phyloP scores from a whole-genome alignment of 2,888 invertebrate genomes.

The Eupeodes latifasciatus region DNA sequence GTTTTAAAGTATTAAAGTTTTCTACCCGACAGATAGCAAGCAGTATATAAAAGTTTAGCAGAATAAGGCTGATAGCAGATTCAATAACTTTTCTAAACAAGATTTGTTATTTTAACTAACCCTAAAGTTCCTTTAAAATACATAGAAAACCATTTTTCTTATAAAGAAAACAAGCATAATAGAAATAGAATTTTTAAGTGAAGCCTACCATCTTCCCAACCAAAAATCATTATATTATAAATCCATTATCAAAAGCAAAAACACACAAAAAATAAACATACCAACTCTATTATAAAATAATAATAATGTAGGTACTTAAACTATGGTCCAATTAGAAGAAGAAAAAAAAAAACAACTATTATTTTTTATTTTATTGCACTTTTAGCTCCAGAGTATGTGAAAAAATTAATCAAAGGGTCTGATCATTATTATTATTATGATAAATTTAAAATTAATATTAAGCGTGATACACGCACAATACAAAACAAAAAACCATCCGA shows the following conservation, averaged over 20 bases:
- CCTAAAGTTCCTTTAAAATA: conserved; percentile 3
- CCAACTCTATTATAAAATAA: conserved; percentile 20
- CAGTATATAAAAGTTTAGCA: not conserved
- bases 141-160: not conserved
- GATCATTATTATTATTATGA: conserved; percentile 56
- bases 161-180: not conserved
- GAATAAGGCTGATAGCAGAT: not conserved
- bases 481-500: conserved; percentile 37
- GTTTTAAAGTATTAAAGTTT: not conserved
- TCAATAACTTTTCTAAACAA: not conserved
- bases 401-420: conserved; percentile 55
- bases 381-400: conserved; percentile 57
- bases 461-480: conserved; percentile 69
- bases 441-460: conserved; percentile 37
- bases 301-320: conserved; percentile 47
- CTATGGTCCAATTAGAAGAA: conserved; percentile 71
- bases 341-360: conserved; percentile 28
- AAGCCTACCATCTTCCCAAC: conserved; percentile 15
- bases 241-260: not conserved
- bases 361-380: conserved; percentile 40
- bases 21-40: not conserved
- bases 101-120: not conserved
- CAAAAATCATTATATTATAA: not conserved
- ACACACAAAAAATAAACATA: not conserved
- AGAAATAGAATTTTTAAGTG: conserved; percentile 1